phyloP scores from a whole-genome alignment of 1,140 invertebrate genomes.

The Euwallacea similis region DNA sequence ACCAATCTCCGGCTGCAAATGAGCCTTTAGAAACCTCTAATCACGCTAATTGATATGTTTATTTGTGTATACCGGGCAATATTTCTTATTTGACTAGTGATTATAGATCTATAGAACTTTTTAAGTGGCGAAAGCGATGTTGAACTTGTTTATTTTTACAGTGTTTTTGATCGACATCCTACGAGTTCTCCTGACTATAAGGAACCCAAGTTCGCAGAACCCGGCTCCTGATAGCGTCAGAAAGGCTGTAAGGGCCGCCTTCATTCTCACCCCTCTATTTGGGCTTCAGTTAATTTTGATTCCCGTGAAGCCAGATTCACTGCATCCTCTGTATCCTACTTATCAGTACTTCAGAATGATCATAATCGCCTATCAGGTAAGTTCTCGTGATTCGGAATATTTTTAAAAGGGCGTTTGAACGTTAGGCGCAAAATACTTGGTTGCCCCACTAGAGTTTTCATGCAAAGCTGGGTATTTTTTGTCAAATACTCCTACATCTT shows the following conservation, averaged over 20 bases:
- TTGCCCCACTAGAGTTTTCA: no score
- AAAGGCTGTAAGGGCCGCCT: conserved; percentile 67
- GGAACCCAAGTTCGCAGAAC: conserved; percentile 68
- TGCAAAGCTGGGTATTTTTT: no score
- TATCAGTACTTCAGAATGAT: conserved; percentile 81
- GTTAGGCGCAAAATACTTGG: no score
- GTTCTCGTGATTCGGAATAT: neutral
- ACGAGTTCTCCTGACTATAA: conserved; percentile 77
- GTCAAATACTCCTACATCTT: no score
- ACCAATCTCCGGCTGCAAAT: neutral
- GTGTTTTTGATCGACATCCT: conserved; percentile 86
- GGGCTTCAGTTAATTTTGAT: conserved; percentile 81
- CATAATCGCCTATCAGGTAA: conserved; percentile 59
- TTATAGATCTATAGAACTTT: conserved; percentile 1
- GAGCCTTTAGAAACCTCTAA: neutral
- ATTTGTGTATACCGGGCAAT: neutral
- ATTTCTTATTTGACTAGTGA: neutral
- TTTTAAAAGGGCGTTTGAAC: no score
- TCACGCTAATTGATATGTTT: neutral
- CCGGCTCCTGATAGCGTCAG: conserved; percentile 56
- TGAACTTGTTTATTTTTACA: conserved; percentile 52
- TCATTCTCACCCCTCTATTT: conserved; percentile 77
- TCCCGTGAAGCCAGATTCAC: conserved; percentile 72
- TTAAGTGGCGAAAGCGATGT: no score
- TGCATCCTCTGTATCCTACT: conserved; percentile 64